These are phyloP conservation scores for Perca schrenkii DNA, from an alignment of 2,113 vertebrate genomes.

Conservation along the genomic window DNA sequence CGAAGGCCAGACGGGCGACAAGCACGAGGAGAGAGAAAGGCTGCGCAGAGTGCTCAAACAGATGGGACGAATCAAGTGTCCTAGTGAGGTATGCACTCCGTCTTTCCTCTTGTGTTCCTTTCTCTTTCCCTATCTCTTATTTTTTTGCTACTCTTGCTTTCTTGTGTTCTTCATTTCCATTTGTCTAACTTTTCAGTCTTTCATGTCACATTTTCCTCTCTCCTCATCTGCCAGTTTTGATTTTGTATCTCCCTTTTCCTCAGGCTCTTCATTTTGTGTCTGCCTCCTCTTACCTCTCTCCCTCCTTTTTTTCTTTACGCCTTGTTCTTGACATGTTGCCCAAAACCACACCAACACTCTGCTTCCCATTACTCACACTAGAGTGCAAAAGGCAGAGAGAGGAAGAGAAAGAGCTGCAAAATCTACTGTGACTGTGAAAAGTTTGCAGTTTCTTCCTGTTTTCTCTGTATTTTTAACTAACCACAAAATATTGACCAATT, in stretches of 20 bases:
- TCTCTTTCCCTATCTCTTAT: conserved; percentile 36
- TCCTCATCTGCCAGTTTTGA: conserved; percentile 45
- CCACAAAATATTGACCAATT: conserved; percentile 37
- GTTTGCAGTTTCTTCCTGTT: conserved; percentile 29
- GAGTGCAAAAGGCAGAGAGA: conserved; percentile 51
- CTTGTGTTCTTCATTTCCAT: conserved; percentile 38
- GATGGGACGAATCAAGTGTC: conserved; percentile 97
- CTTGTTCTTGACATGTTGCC: conserved; percentile 71
- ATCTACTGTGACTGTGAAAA: conserved; percentile 53
- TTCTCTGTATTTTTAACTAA: conserved; percentile 29
- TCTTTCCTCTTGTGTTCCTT: conserved; percentile 37
- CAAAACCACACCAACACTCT: conserved; percentile 74
- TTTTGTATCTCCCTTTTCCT: conserved; percentile 42
- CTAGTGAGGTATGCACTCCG: conserved; percentile 88
- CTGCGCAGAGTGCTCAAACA: conserved; percentile 95
- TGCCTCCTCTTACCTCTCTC: conserved; percentile 45
- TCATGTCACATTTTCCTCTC: conserved; percentile 43
- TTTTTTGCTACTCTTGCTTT: conserved; percentile 32
- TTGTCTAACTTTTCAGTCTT: conserved; percentile 37
- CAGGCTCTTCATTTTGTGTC: conserved; percentile 43
- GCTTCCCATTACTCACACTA: conserved; percentile 69
- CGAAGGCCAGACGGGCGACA: conserved; percentile 86
- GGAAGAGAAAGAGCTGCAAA: conserved; percentile 40
- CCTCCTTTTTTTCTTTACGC: conserved; percentile 50
- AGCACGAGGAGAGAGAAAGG: conserved; percentile 92